phyloP scores from a whole-genome alignment of 2,797 vertebrate species.

The Staurois parvus region DNA sequence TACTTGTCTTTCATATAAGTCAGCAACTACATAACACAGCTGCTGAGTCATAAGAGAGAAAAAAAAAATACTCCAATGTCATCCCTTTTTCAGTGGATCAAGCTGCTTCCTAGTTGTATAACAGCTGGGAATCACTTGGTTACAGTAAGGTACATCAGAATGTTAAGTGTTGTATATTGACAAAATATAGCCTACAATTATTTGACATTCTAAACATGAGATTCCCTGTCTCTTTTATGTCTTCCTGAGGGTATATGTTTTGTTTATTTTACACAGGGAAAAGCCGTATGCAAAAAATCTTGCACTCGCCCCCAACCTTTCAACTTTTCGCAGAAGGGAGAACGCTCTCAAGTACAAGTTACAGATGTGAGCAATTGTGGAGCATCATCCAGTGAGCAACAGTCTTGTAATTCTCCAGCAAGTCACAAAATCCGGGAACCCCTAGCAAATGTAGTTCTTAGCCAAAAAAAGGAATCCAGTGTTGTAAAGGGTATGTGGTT shows the following conservation, averaged over 20 bases:
- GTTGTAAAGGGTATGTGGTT: conserved; percentile 16
- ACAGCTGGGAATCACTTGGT: too few relatives aligned
- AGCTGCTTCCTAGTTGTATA: too few relatives aligned
- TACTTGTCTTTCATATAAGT: too few relatives aligned
- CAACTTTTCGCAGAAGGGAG: conserved; percentile 55
- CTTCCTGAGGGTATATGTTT: not conserved
- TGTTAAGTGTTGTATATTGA: too few relatives aligned
- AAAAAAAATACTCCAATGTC: too few relatives aligned
- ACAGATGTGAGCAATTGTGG: not conserved
- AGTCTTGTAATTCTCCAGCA: not conserved
- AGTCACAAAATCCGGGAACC: conserved; percentile 34
- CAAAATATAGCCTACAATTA: too few relatives aligned
- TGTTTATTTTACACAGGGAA: conserved; percentile 47
- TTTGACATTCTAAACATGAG: not conserved
- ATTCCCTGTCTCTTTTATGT: not conserved
- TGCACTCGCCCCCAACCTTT: conserved; percentile 44
- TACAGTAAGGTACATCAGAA: too few relatives aligned
- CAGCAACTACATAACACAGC: too few relatives aligned
- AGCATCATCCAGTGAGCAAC: not conserved
- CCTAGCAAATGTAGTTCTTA: conserved; percentile 13
- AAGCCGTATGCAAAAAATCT: conserved; percentile 52
- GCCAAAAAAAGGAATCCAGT: conserved; percentile 9
- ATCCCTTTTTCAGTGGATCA: too few relatives aligned
- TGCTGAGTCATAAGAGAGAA: too few relatives aligned
- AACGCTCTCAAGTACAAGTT: not conserved